Evolutionary conservation across 2,888 invertebrate species (phyloP), one percentile per base, ranked within the genome.

Genomic region (Apotomis betuletana): DNA sequence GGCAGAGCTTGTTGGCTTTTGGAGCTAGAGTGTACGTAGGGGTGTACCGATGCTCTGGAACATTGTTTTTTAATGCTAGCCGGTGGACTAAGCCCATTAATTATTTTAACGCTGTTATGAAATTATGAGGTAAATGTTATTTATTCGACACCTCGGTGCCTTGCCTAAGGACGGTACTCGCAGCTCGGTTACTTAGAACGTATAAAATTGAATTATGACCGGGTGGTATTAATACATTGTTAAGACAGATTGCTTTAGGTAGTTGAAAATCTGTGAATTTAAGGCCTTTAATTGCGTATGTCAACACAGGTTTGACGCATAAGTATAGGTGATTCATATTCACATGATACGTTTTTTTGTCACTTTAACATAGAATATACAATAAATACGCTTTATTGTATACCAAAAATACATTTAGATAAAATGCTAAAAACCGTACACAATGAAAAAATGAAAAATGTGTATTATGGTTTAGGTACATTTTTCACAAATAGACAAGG

Each of bases 21-120:
- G 27, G 4, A 51, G 9, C 15, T 36, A 3, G 4, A 54, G 13
- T 60, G 41, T 27, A 5, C 62, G 55, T 49, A 57, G 49, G 38
- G 51, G 52, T 4, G 44, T 6, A 41, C 13, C 41, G 44, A 52
- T 64, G 51, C 41, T 51, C 58, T 10, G 52, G 15, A 65, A 61
- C 70, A 67, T 71, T 67, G 51, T 61, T 71, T 71, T 70, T 67
- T 71, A 67, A 71, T 67, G 67, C 55, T 13, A 41, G 61, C 57
- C 8, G 49, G 67, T 64, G 58, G 64, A 54, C 52, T 52, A 52
- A 27, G 59, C 61, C 36, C 71, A 58, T 71, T 71, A 49, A 71
- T 71, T 67, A 71, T 57, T 38, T 71, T 67, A 67, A 67, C 67
- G 61, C 71, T 61, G 51, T 49, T 67, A 71, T 67, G 67, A 67